These are phyloP conservation scores for Aphaenogaster rudis DNA, from an alignment of 1,140 invertebrate species.

Conservation along the genomic window DNA sequence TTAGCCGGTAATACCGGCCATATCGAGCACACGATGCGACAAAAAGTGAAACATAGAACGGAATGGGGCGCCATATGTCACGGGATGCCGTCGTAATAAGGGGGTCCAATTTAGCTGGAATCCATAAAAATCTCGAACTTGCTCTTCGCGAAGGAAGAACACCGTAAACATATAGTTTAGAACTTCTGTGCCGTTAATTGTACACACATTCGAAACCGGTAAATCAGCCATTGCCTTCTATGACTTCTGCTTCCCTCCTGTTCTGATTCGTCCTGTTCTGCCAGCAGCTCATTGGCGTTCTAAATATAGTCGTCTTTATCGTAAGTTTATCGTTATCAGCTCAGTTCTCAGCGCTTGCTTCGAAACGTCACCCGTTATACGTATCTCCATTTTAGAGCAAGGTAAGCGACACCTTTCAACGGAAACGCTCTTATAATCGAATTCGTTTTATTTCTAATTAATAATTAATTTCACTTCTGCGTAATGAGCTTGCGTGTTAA, in stretches of 20 bases:
- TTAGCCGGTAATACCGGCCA: constrained; percentile 62
- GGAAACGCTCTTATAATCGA: constrained; percentile 58
- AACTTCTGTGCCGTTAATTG: constrained; percentile 7
- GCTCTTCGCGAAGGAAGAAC: constrained; percentile 47
- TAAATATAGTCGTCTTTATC: constrained; percentile 71
- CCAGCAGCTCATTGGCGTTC: constrained; percentile 32
- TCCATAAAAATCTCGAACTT: constrained; percentile 59
- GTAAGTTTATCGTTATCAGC: constrained; percentile 72
- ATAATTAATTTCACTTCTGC: background rate
- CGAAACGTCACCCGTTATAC: constrained; percentile 59
- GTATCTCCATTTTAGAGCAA: constrained; percentile 63
- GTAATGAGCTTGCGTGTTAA: constrained; percentile 12
- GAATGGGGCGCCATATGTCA: constrained; percentile 68
- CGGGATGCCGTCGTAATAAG: constrained; percentile 48
- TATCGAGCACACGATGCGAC: constrained; percentile 59
- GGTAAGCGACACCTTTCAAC: constrained; percentile 76
- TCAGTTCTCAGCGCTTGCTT: constrained; percentile 4
- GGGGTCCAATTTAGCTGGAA: constrained; percentile 60
- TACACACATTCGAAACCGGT: background rate
- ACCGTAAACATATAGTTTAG: background rate
- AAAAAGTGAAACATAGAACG: constrained; percentile 31
- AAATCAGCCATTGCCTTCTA: background rate
- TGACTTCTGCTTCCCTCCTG: background rate
- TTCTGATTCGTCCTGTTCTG: background rate
- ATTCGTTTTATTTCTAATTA: constrained; percentile 51